These are phyloP conservation scores for Clarias gariepinus DNA, from an alignment of 2,113 vertebrate species.

Conservation along the genomic window DNA sequence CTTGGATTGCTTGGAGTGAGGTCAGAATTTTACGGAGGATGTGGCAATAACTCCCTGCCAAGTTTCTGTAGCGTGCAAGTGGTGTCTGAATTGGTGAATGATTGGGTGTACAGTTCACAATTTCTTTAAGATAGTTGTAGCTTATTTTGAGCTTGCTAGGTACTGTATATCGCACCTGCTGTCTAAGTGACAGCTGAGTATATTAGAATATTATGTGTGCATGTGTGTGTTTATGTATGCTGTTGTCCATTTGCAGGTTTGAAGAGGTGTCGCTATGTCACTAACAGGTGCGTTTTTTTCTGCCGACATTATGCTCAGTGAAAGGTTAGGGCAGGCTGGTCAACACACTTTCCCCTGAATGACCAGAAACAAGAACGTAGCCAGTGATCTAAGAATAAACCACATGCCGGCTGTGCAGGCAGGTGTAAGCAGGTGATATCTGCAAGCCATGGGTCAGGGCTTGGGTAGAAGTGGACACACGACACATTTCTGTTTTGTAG, in stretches of 20 bases:
- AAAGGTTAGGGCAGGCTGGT: constrained; percentile 16
- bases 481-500: constrained; percentile 12
- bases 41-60: no score
- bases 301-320: constrained; percentile 13
- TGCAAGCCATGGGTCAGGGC: constrained; percentile 5
- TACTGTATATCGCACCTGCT: constrained; percentile 1
- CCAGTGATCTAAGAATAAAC: constrained; percentile 22
- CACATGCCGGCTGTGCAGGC: constrained; percentile 14
- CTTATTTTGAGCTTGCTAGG: not conserved
- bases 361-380: constrained; percentile 8
- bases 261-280: constrained; percentile 14
- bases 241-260: constrained; percentile 9
- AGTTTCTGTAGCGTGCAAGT: no score
- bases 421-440: constrained; percentile 40
- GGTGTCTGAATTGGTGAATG: no score
- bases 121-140: not conserved
- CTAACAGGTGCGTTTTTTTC: constrained; percentile 33
- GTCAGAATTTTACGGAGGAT: no score
- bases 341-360: constrained; percentile 29
- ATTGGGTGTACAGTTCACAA: not conserved
- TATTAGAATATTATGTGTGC: not conserved
- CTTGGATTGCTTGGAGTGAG: no score
- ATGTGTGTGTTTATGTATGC: constrained; percentile 3
- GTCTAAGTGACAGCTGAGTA: not conserved
- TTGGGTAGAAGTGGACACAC: constrained; percentile 4